phyloP scores from a whole-genome alignment of 2,113 vertebrate genomes.

The Hirundichthys speculiger region DNA sequence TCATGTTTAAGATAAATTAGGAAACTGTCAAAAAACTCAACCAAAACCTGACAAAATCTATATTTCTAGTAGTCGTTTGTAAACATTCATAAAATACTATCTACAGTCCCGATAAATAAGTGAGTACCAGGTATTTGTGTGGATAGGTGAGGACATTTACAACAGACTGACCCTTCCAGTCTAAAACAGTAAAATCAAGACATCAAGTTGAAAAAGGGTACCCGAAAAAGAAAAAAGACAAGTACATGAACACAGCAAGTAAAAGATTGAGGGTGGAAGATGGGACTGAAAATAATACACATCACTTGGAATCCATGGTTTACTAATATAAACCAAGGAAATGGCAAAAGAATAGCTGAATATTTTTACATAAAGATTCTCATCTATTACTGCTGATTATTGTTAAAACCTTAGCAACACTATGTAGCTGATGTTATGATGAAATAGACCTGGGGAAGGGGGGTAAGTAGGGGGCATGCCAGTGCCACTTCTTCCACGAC shows the following conservation, averaged over 20 bases:
- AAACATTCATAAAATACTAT: constrained; percentile 60
- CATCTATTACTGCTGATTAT: neutral
- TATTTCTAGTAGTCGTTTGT: constrained; percentile 66
- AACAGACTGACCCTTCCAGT: constrained; percentile 18
- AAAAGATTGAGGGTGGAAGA: constrained; percentile 13
- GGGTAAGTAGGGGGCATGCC: constrained; percentile 37
- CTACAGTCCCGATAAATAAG: constrained; percentile 36
- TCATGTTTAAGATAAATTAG: constrained; percentile 40
- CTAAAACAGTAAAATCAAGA: constrained; percentile 32
- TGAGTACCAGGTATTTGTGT: constrained; percentile 29
- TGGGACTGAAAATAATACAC: constrained; percentile 29
- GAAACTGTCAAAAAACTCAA: constrained; percentile 54
- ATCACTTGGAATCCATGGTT: constrained; percentile 12
- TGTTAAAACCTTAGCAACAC: constrained; percentile 29
- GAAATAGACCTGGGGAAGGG: neutral
- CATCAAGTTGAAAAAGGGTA: constrained; percentile 17
- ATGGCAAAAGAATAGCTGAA: constrained; percentile 31
- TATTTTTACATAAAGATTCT: constrained; percentile 18
- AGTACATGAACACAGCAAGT: constrained; percentile 20
- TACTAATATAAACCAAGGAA: constrained; percentile 3
- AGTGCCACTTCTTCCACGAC: constrained; percentile 58
- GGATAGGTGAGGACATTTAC: constrained; percentile 6
- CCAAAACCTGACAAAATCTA: constrained; percentile 22
- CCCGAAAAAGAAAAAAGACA: constrained; percentile 19
- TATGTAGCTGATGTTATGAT: constrained; percentile 17